Base-by-base conservation (phyloP, 2,797 vertebrate genomes). In the Chelon labrosus region DNA sequence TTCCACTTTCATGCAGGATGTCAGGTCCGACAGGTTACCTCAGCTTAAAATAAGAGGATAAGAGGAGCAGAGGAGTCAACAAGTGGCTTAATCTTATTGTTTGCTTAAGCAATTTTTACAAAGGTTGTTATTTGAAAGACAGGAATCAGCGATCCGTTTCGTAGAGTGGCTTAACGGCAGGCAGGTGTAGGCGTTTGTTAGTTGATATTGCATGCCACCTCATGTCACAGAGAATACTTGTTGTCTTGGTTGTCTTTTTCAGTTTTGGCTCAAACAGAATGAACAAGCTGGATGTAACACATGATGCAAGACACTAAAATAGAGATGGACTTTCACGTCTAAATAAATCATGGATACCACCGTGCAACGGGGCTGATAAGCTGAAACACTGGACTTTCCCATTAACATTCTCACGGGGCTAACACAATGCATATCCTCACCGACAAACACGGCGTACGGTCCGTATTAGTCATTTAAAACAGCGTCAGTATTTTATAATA, bases 1-100 rank as follows among this genome's bases (percentile, higher is more conserved):
- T 39, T 1, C 1, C 17, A 47, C 38, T 54, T 57, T 42, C 38
- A 73, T 69, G 17, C 54, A 13, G 22, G 27, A 61, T 19, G 10
- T 31, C 31, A 67, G 53, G 69, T 66, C 47, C 35, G 47, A 62
- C 47, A 54, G 55, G 77, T 75, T 76, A 16, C 20, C 4, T 58
- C 14, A 11, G 22, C 52, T 10, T 16, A 41, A 27, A 12, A 14
- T 13, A 20, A 27, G 35, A 51, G 38, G 12, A 47, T n/a, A n/a
- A n/a, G n/a, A n/a, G n/a, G n/a, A n/a, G n/a, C n/a, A n/a, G n/a
- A n/a, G 27, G n/a, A 54, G 11, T 44, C 22, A 12, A n/a, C 16
- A 44, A 16, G n/a, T n/a, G 17, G 3, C n/a, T 53, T n/a, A 2
- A 49, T 49, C 14, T 17, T 58, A 41, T 12, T 44, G 11, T 62